Percentiles rank a stretch among this genome's conserved stretches.
These are phyloP conservation scores for Pelmatolapia mariae DNA, from an alignment of 2,113 vertebrate species.

Conservation along the genomic window DNA sequence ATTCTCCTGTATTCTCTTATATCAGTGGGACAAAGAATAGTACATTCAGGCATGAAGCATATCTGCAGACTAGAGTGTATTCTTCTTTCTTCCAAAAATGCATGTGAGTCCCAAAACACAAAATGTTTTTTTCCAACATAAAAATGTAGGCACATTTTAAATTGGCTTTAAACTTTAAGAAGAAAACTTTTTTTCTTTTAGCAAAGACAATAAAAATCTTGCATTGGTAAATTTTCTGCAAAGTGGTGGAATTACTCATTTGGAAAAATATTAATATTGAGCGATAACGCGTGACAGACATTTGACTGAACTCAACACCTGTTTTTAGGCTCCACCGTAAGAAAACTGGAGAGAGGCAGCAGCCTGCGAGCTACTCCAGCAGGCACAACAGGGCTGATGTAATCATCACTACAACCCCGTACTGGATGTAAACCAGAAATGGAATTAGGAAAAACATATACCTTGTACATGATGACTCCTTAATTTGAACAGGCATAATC, in stretches of 20 bases:
- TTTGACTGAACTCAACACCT: slow-evolving; percentile 21
- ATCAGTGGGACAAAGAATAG: background rate
- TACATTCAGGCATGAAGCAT: background rate
- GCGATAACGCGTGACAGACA: background rate
- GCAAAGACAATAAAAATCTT: accelerated
- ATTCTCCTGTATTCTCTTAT: background rate
- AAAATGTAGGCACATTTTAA: background rate
- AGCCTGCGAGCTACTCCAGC: background rate
- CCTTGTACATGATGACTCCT: background rate
- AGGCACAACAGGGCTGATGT: background rate
- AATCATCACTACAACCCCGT: background rate
- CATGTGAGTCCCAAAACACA: background rate
- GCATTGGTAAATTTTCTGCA: background rate
- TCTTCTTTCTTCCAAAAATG: background rate
- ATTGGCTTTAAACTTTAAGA: background rate
- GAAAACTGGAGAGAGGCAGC: background rate
- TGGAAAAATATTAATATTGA: background rate
- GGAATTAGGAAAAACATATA: background rate
- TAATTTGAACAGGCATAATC: background rate
- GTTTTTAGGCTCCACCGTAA: background rate
- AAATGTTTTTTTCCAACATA: background rate
- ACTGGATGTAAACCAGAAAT: background rate
- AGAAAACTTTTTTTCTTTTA: background rate
- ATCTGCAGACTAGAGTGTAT: background rate
- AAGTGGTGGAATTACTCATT: background rate